Evolutionary conservation across 2,113 vertebrate genomes (phyloP).

Genomic region (Manacus vitellinus): DNA sequence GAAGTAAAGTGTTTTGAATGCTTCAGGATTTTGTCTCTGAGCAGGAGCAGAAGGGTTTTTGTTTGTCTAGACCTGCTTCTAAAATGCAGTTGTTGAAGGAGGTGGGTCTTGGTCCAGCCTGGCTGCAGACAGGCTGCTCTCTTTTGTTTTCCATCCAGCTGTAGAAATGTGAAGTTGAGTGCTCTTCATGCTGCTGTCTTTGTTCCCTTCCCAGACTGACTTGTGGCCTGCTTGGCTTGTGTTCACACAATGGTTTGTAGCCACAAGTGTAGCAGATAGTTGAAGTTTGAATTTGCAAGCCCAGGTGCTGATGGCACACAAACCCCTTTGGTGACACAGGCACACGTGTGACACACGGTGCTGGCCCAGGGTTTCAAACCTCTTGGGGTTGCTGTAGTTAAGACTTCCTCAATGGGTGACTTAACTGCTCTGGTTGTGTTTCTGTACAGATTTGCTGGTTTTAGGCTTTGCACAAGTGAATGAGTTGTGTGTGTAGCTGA

Average conservation of each 20-base stretch:
- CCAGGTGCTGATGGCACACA: not conserved
- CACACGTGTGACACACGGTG: fast-evolving
- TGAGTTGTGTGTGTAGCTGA: not conserved
- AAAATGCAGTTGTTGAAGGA: not conserved
- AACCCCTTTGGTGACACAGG: too few relatives aligned
- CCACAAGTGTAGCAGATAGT: not conserved
- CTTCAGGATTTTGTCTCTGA: not conserved
- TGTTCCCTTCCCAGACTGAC: not conserved
- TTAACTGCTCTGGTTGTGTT: not conserved
- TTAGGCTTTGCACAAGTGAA: not conserved
- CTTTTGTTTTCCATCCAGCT: not conserved
- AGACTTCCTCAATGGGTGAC: fast-evolving
- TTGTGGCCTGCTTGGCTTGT: not conserved
- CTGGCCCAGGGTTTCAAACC: not conserved
- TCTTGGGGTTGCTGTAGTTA: not conserved
- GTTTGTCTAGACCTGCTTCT: not conserved
- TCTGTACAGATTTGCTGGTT: not conserved
- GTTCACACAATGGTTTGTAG: not conserved
- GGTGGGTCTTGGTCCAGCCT: not conserved
- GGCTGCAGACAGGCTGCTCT: not conserved
- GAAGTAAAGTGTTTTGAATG: not conserved
- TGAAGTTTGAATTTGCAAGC: not conserved
- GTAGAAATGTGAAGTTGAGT: not conserved
- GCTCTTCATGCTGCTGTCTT: fast-evolving
- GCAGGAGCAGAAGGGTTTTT: not conserved